Percentiles rank a stretch among this genome's conserved stretches.
Conservation (phyloP, 1,140 invertebrate genomes). For the Drosophila lacteicornis region DNA sequence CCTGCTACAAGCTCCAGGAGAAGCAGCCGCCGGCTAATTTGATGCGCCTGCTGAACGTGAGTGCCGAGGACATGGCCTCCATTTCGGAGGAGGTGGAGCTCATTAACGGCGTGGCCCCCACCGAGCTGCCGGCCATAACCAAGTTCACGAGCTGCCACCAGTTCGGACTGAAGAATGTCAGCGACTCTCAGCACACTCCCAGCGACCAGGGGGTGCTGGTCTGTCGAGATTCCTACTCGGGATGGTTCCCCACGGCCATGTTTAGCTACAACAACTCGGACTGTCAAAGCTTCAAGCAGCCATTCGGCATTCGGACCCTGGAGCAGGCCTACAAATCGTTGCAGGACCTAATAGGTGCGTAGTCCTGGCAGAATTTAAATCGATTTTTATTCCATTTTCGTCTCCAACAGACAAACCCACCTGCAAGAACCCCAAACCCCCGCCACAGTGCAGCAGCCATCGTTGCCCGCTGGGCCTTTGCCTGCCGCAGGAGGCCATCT, state of each 20-base stretch:
- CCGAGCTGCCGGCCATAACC: slow-evolving; percentile 53
- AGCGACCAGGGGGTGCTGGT: slow-evolving; percentile 80
- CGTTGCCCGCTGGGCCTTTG: slow-evolving; percentile 90
- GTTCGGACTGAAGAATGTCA: slow-evolving; percentile 64
- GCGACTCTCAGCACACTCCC: slow-evolving; percentile 32
- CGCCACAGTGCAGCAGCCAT: slow-evolving; percentile 85
- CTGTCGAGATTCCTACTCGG: slow-evolving; percentile 61
- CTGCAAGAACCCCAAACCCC: slow-evolving; percentile 39
- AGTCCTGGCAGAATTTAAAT: slow-evolving; percentile 1
- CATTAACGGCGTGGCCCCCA: slow-evolving; percentile 35
- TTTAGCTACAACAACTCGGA: slow-evolving; percentile 77
- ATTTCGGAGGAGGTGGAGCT: slow-evolving; percentile 76
- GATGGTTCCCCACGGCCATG: slow-evolving; percentile 77
- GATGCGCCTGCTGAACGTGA: slow-evolving; percentile 63
- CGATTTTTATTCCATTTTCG: not conserved
- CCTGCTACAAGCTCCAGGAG: slow-evolving; percentile 71
- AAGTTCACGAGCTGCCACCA: slow-evolving; percentile 76
- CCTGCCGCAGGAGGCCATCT: slow-evolving; percentile 87
- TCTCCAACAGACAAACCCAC: slow-evolving; percentile 51
- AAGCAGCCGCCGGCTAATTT: slow-evolving; percentile 59
- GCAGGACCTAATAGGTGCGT: slow-evolving; percentile 66
- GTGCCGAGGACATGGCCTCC: slow-evolving; percentile 73
- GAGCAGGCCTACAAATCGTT: slow-evolving; percentile 61
- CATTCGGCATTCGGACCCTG: slow-evolving; percentile 65
- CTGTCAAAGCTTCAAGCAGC: slow-evolving; percentile 71